Percentiles rank a stretch among this genome's conserved stretches.
phyloP scores from a whole-genome alignment of 2,113 vertebrate species.

The Ahaetulla prasina region DNA sequence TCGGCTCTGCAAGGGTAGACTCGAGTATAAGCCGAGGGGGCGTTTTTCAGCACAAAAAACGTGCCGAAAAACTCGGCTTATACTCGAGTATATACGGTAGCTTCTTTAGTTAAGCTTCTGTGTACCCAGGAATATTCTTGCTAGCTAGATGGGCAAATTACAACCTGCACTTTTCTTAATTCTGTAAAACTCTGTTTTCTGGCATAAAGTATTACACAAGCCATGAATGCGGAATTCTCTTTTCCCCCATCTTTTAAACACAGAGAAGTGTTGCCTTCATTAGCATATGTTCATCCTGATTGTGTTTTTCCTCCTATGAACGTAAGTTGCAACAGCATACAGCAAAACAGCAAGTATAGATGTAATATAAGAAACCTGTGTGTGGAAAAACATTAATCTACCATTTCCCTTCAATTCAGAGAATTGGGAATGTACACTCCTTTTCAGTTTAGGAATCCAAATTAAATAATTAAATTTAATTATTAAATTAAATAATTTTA shows the following conservation, averaged over 20 bases:
- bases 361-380: neutral
- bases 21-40: too few species aligned
- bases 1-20: too few species aligned
- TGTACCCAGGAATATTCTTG: neutral
- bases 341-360: neutral
- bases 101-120: neutral
- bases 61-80: too few species aligned
- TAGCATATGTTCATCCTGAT: neutral
- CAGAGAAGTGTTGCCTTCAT: neutral
- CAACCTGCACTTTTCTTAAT: neutral
- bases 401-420: neutral
- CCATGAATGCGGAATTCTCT: neutral
- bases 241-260: neutral
- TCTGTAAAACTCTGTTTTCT: neutral
- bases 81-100: too few species aligned
- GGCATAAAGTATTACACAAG: neutral
- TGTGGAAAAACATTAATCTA: neutral
- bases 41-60: too few species aligned
- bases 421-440: neutral
- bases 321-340: neutral
- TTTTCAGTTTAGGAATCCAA: neutral
- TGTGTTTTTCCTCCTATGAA: neutral
- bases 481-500: too few species aligned
- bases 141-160: neutral
- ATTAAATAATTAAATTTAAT: too few species aligned